These are phyloP conservation scores for Portunus trituberculatus DNA, from an alignment of 1,140 invertebrate species.

Conservation along the genomic window DNA sequence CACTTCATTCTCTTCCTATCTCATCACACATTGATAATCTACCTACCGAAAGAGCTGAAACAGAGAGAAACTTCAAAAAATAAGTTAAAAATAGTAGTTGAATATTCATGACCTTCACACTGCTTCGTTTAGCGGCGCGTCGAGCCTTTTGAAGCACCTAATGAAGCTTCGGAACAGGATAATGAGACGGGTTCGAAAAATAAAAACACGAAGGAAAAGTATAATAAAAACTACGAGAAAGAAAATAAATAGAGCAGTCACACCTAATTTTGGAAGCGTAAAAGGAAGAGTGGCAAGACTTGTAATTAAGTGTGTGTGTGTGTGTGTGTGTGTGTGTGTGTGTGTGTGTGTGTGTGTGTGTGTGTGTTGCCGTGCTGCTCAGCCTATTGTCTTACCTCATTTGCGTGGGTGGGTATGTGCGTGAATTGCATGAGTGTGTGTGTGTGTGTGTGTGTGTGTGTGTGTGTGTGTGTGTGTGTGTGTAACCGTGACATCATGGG, in stretches of 20 bases:
- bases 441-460: constrained; percentile 17
- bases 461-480: constrained; percentile 20
- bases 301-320: not conserved
- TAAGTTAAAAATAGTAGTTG: too few relatives aligned
- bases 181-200: not conserved
- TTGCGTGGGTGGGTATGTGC: not conserved
- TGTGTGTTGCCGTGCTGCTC: not conserved
- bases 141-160: not conserved
- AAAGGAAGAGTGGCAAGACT: not conserved
- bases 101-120: too few relatives aligned
- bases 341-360: constrained; percentile 18
- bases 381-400: not conserved
- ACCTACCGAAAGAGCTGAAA: too few relatives aligned
- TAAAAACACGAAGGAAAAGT: too few relatives aligned
- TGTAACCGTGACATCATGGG: not conserved
- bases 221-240: not conserved
- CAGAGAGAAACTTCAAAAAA: too few relatives aligned
- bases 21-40: too few relatives aligned
- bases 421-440: not conserved
- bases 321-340: constrained; percentile 18
- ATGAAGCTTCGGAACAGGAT: not conserved
- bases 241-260: not conserved
- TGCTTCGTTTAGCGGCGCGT: too few relatives aligned
- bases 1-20: too few relatives aligned
- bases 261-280: not conserved